Percentiles rank a stretch among this genome's conserved stretches.
Evolutionary conservation across 2,113 vertebrate species (phyloP).

Genomic region (Pipra filicauda): DNA sequence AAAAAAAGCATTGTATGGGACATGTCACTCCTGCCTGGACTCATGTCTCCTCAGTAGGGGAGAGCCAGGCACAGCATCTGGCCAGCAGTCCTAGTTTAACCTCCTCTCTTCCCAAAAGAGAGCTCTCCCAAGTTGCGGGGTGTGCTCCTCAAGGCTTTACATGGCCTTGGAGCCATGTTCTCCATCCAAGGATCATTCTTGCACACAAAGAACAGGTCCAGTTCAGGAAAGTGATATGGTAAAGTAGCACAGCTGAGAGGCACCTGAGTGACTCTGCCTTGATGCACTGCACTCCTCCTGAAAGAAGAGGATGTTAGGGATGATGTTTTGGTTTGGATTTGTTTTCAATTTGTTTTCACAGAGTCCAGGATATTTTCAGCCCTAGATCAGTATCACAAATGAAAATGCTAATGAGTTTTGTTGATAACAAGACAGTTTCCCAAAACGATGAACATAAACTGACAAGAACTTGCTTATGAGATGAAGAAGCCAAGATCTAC

Average conservation of each 20-base stretch:
- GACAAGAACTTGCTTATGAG: background rate
- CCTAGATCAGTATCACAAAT: background rate
- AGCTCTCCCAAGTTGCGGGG: background rate
- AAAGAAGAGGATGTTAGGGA: background rate
- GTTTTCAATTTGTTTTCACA: background rate
- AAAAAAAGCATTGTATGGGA: background rate
- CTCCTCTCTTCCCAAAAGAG: background rate
- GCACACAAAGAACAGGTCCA: background rate
- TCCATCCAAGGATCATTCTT: background rate
- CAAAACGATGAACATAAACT: background rate
- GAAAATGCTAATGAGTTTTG: background rate
- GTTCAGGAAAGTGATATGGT: background rate
- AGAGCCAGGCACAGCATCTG: background rate
- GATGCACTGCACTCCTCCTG: background rate
- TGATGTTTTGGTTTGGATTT: background rate
- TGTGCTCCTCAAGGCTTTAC: background rate
- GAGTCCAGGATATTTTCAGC: conserved; percentile 4
- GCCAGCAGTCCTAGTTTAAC: background rate
- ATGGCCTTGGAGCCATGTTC: background rate
- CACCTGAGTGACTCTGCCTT: background rate
- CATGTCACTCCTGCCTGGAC: background rate
- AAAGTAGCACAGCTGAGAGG: background rate
- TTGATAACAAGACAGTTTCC: background rate
- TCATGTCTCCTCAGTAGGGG: background rate
- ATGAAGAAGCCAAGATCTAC: background rate